Evolutionary conservation across 2,797 vertebrate genomes (phyloP).

Genomic region (Sitta carolinensis): DNA sequence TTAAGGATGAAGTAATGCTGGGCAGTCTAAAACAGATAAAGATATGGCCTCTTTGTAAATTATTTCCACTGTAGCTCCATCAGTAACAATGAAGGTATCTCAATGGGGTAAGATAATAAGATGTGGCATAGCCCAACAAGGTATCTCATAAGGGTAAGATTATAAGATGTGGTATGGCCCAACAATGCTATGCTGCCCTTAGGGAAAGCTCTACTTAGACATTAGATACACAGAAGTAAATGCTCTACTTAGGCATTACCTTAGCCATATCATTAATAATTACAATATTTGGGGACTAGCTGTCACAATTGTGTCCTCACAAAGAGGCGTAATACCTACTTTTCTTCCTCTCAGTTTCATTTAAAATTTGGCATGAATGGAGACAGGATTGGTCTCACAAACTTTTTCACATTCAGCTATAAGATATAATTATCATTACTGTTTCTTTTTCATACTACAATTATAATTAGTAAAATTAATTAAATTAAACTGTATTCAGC

Average conservation of each 20-base stretch:
- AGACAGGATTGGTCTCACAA: neutral
- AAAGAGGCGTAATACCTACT: neutral
- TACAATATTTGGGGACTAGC: slow-evolving; percentile 11
- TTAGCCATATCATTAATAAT: neutral
- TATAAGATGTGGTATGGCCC: neutral
- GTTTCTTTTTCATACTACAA: slow-evolving; percentile 2
- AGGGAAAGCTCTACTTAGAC: neutral
- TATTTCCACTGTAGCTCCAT: neutral
- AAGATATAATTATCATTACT: slow-evolving; percentile 27
- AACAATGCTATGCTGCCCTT: neutral
- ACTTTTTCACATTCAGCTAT: neutral
- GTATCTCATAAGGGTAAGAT: neutral
- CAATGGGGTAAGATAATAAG: neutral
- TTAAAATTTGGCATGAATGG: slow-evolving; percentile 15
- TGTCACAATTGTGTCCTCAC: neutral
- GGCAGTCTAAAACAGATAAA: neutral
- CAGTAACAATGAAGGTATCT: neutral
- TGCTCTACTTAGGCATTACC: neutral
- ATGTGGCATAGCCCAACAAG: neutral
- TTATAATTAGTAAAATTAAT: neutral
- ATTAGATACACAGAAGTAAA: neutral
- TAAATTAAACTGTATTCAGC: neutral
- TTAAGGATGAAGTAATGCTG: neutral
- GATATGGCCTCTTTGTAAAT: neutral
- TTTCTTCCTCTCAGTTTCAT: neutral